Evolutionary conservation across 2,797 vertebrate genomes (phyloP), one percentile per base, ranked within the genome.

Genomic region (Anguilla megastoma): DNA sequence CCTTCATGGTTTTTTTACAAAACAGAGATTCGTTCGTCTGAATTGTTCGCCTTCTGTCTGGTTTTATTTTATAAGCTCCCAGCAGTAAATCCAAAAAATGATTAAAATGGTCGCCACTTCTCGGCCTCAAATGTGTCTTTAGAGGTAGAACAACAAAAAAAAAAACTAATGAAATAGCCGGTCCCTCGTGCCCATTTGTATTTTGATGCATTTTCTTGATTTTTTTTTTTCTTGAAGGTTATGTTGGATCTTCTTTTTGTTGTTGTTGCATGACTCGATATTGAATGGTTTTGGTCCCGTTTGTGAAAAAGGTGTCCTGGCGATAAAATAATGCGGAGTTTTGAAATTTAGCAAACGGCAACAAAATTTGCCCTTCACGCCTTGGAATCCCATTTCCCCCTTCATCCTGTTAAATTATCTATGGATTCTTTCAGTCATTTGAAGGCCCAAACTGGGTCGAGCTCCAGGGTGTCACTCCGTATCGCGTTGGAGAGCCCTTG

Each of bases 371-470:
- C 27, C 50, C 50, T 58, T 14, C 83, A 85, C 30, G 83, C 45
- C 10, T 82, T 1, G n/a, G 4, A 84, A 56, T 16, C 50, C 48
- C 58, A 2, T 58, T 14, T 84, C n/a, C 18, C 18, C 30, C 52
- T 85, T 52, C 71, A 54, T 58, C 84, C 85, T 74, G 41, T 82
- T 86, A n/a, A 86, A 88, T 88, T 82, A 82, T 86, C 54, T 82
- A 7, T 82, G 45, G 10, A n/a, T 74, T 82, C 71, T 21, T 56
- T 82, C 84, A 54, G 12, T 52, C 71, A 45, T 36, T 86, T 66
- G 41, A 86, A 50, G 79, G 54, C 45, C n/a, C 74, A 54, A 86
- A 74, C 58, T 74, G 48, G 88, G 85, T 88, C 76, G 82, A 88
- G 88, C 85, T 52, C 74, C 76, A 4, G 36, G 33, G 33, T 82